phyloP scores from a whole-genome alignment of 2,888 invertebrate species.

The Aphidius colemani region DNA sequence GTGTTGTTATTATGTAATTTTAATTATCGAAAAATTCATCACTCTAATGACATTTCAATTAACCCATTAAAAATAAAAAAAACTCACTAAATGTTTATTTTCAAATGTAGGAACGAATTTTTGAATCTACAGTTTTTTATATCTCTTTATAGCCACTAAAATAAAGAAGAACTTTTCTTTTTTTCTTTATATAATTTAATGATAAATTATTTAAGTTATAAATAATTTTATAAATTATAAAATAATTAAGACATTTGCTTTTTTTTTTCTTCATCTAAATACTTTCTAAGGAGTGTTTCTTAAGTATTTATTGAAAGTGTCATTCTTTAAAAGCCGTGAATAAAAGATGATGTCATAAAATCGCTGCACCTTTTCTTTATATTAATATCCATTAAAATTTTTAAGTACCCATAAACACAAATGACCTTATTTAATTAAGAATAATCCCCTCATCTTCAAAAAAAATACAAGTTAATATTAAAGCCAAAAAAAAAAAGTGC shows the following conservation, averaged over 20 bases:
- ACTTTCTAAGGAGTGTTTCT: conserved; percentile 53
- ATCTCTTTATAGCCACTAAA: no score
- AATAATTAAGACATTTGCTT: conserved; percentile 38
- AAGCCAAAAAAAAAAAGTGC: no score
- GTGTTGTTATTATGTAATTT: no score
- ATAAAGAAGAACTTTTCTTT: no score
- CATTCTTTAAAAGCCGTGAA: conserved; percentile 43
- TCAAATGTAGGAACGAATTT: no score
- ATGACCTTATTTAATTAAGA: conserved; percentile 37
- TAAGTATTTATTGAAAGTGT: conserved; percentile 28
- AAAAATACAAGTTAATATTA: no score
- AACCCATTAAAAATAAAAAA: no score
- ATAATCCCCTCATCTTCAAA: background rate
- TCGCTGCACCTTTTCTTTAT: conserved; percentile 45
- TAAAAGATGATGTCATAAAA: conserved; percentile 50
- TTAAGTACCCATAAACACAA: conserved; percentile 33
- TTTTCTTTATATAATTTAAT: no score
- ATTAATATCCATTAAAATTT: conserved; percentile 31
- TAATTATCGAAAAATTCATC: no score
- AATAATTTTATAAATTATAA: conserved; percentile 23
- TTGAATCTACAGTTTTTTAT: no score
- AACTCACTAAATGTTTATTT: no score
- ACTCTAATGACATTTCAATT: no score
- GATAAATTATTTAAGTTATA: conserved; percentile 16
- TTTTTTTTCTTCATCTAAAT: conserved; percentile 33